A percentile compares a stretch with the other conserved stretches of the same genome.
Evolutionary conservation across 2,113 vertebrate species (phyloP).

Genomic region (Planiliza haematocheilus): DNA sequence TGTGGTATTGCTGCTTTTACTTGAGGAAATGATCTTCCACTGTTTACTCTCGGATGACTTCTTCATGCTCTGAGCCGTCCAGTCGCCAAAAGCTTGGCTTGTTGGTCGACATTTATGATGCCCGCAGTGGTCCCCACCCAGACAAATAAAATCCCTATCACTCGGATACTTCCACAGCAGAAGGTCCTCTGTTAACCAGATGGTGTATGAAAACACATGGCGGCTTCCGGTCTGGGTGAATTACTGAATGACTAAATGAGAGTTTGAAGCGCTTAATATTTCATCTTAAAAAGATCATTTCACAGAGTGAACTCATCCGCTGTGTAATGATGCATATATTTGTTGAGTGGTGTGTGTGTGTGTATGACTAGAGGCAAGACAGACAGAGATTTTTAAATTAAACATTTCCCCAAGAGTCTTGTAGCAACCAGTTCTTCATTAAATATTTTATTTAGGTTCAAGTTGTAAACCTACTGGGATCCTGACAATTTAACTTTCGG

Average conservation of each 20-base stretch:
- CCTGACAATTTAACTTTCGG: background rate
- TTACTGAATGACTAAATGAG: background rate
- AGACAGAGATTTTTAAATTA: conserved; percentile 33
- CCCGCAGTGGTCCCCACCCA: conserved; percentile 40
- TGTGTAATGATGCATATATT: background rate
- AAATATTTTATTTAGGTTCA: background rate
- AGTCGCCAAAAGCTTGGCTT: conserved; percentile 23
- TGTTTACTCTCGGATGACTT: background rate
- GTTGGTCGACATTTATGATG: conserved; percentile 44
- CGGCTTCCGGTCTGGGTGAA: conserved; percentile 28
- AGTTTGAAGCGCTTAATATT: background rate
- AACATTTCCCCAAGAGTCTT: background rate
- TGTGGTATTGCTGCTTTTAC: conserved; percentile 1
- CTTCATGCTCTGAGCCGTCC: background rate
- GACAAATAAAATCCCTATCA: conserved; percentile 57
- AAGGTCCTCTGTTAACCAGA: conserved; percentile 54
- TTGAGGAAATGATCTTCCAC: background rate
- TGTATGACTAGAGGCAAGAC: background rate
- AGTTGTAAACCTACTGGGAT: background rate
- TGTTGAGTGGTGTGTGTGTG: background rate
- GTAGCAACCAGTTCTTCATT: conserved; percentile 4
- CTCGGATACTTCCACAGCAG: conserved; percentile 10
- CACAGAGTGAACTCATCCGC: background rate
- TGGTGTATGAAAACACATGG: conserved; percentile 39
- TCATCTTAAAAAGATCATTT: background rate